Base-by-base conservation (phyloP, 2,888 invertebrate genomes). In the Tachina grossa region DNA sequence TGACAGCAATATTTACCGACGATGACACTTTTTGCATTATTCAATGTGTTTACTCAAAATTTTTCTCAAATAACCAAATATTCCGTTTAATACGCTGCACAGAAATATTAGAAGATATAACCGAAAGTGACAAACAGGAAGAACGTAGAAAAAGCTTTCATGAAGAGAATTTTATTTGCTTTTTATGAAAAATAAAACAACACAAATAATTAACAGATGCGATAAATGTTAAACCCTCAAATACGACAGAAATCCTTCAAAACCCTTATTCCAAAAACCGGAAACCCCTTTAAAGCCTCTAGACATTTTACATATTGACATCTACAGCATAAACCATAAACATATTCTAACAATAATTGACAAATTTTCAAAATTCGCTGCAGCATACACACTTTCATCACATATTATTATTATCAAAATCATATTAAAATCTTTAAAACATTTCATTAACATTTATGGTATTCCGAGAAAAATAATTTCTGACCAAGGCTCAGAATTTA, bases 61-160 rank as follows among this genome's bases (percentile, higher is more conserved):
- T 51, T 63, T 57, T 81, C 45, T 66, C 45, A 74, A 65, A 74
- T 66, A 66, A 74, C 39, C 72, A 68, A 71, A 31, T 31, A 31
- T 31, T 31, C 31, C 31, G 31, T 31, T 31, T 74, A 74, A 71
- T 85, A 53, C 65, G 80, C 19, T 87, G 81, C 45, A 87, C 51
- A 51, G 79, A 87, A 76, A 68, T 84, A 22, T 41, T 87, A 79
- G 55, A 45, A 72, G 87, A 88, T 31, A 53, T 87, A 49, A 81
- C 19, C 19, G 55, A 87, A 4, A 74, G 31, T 22, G 88, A 88
- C 55, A 79, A 87, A 69, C 87, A 87, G 57, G 87, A 88, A 61
- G 79, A 82, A 74, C 43, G 85, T 49, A 87, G 86, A 10, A 78
- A 49, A 39, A 72, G 71, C 8, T 84, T 85, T 53, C 87, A 88